phyloP scores from a whole-genome alignment of 1,140 invertebrate species.

The Zaprionus nigranus region DNA sequence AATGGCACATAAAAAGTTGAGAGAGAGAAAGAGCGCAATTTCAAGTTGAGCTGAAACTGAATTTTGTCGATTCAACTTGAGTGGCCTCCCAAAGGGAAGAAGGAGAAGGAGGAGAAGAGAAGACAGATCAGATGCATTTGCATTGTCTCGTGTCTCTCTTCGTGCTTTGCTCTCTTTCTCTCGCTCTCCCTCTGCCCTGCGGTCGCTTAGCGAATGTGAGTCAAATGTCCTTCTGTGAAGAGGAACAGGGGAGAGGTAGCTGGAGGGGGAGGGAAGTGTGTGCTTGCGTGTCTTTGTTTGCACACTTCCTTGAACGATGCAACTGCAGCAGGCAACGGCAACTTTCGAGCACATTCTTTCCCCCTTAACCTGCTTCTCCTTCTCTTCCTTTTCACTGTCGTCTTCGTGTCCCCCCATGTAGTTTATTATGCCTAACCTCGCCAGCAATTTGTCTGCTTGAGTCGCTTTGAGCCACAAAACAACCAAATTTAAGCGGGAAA shows the following conservation, averaged over 20 bases:
- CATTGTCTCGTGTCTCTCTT: not conserved
- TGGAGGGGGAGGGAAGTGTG: not conserved
- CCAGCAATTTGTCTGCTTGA: conserved; percentile 1
- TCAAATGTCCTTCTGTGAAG: conserved; percentile 65
- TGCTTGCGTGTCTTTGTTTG: conserved; percentile 5
- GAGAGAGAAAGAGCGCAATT: conserved; percentile 11
- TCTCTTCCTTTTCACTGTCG: not conserved
- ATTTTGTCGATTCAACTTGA: conserved; percentile 11
- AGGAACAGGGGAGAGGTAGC: not conserved
- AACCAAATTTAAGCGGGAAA: too few species aligned
- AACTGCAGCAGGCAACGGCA: conserved; percentile 15
- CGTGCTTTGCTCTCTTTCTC: not conserved
- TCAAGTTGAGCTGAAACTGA: conserved; percentile 14
- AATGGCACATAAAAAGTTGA: conserved; percentile 30
- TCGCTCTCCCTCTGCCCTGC: not conserved
- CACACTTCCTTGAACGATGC: conserved; percentile 34
- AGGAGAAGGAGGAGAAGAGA: not conserved
- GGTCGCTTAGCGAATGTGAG: conserved; percentile 39
- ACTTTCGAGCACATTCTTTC: conserved; percentile 21
- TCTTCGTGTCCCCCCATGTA: not conserved
- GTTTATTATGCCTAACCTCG: not conserved
- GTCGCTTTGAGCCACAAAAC: too few species aligned
- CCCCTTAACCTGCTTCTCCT: not conserved
- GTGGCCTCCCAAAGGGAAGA: not conserved
- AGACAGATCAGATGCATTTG: conserved; percentile 22